Evolutionary conservation across 2,888 invertebrate species (phyloP), one percentile per base, ranked within the genome.

Genomic region (Drosophila pseudotakahashii): DNA sequence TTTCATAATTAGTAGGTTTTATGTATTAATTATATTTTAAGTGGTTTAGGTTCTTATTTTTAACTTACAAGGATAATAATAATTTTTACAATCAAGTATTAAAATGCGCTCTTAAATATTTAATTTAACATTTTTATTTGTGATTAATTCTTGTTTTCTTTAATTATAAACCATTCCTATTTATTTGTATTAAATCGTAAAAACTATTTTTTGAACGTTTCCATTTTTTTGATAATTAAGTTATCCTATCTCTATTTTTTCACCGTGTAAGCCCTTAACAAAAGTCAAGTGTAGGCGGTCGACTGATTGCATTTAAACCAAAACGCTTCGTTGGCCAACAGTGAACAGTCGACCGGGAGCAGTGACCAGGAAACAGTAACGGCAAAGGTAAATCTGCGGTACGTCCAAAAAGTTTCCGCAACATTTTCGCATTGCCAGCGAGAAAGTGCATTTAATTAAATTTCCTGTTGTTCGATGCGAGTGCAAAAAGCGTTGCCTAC

Each of bases 371-470:
- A 19, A 41, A 1, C 5, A 42, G 32, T 55, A 48, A 30, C 41
- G 36, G 52, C 42, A 34, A 61, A 41, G 44, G 58, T 60, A 60
- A 60, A 60, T 71, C 72, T 47, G 47, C 16, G 48, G 60, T 39
- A 6, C 19, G 42, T 14, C 26, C 41, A 34, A 48, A 48, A 42
- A 61, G 41, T 48, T 34, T 41, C 30, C 47, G 45, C 59, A 69
- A 44, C 47, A 39, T 44, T 68, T 57, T 48, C 23, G 32, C 34
- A 44, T n/a, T 50, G 36, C 47, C 69, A 37, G 14, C 10, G 45
- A 54, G 64, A 59, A 75, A 70, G 64, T 70, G 67, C 75, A 76
- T 85, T 82, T 82, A 82, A 88, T 87, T 84, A 75, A 82, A 87
- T 85, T 88, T 88, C 77, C 85, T 75, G 73, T 81, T 77, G 75